Conservation (phyloP, 2,888 invertebrate genomes). For the Metopia argyrocephala region DNA sequence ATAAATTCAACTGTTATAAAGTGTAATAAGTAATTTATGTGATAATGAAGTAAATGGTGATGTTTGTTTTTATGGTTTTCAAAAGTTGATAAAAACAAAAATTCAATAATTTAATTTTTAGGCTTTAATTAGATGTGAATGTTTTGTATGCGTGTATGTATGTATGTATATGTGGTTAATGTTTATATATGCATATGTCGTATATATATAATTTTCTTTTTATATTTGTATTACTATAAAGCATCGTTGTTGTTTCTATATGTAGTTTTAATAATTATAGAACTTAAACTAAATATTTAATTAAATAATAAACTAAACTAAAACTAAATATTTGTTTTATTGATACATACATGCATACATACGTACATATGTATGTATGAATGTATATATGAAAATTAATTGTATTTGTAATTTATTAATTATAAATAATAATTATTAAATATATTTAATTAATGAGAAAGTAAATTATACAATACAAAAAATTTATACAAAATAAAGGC, state of each 20-base stretch:
- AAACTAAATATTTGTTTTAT: conserved; percentile 47
- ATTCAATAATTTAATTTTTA: conserved; percentile 60
- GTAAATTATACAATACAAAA: conserved; percentile 60
- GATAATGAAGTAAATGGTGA: conserved; percentile 29
- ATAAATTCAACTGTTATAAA: conserved; percentile 8
- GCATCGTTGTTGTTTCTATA: conserved; percentile 63
- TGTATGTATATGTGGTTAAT: conserved; percentile 26
- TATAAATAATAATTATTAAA: conserved; percentile 38
- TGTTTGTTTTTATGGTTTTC: conserved; percentile 1
- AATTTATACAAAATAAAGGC: conserved; percentile 65
- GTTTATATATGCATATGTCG: conserved; percentile 1
- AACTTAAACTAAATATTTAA: conserved; percentile 15
- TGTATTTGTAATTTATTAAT: conserved; percentile 38
- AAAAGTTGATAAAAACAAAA: conserved; percentile 24
- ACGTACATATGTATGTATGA: too few species aligned
- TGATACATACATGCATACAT: too few species aligned
- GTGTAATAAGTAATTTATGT: conserved; percentile 18
- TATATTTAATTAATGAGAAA: too few species aligned
- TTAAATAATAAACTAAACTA: conserved; percentile 57
- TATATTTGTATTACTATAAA: conserved; percentile 57
- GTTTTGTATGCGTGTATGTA: conserved; percentile 6
- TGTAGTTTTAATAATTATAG: neutral
- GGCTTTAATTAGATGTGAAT: conserved; percentile 35
- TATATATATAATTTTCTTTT: conserved; percentile 25
- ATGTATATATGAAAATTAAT: conserved; percentile 42